phyloP scores from a whole-genome alignment of 2,113 vertebrate species.

The Herpailurus yagouaroundi region DNA sequence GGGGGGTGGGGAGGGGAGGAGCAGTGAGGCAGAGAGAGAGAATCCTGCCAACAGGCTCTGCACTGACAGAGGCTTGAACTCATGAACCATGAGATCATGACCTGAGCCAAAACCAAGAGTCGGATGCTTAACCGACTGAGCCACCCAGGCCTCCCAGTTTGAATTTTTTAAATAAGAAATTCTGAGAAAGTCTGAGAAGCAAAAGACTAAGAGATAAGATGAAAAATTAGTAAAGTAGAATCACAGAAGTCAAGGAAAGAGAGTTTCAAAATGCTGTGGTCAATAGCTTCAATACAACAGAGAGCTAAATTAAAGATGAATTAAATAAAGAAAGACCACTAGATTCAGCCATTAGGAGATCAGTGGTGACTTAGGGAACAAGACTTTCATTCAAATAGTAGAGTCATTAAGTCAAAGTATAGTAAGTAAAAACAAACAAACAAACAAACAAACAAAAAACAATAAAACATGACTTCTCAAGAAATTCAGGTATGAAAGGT shows the following conservation, averaged over 20 bases:
- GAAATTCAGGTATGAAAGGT: neutral
- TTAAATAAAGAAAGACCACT: conserved; percentile 21
- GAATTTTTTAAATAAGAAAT: conserved; percentile 34
- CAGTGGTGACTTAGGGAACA: neutral
- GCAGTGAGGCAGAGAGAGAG: too few species aligned
- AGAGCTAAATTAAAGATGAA: neutral
- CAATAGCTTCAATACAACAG: neutral
- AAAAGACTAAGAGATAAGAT: neutral
- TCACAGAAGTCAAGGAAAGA: neutral
- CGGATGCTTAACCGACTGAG: too few species aligned
- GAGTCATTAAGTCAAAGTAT: neutral
- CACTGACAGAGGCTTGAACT: too few species aligned
- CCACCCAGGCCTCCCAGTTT: neutral
- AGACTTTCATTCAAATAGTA: neutral
- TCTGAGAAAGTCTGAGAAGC: neutral
- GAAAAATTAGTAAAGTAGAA: neutral
- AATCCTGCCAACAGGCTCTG: too few species aligned
- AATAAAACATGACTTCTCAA: conserved; percentile 2
- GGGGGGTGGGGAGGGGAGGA: too few species aligned
- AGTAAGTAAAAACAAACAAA: neutral
- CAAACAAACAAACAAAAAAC: neutral
- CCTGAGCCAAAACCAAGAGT: too few species aligned
- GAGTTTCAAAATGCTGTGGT: conserved; percentile 37
- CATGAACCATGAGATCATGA: too few species aligned
- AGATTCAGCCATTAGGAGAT: neutral